Evolutionary conservation across 2,888 invertebrate genomes (phyloP).

Genomic region (Scaptomyza parva): DNA sequence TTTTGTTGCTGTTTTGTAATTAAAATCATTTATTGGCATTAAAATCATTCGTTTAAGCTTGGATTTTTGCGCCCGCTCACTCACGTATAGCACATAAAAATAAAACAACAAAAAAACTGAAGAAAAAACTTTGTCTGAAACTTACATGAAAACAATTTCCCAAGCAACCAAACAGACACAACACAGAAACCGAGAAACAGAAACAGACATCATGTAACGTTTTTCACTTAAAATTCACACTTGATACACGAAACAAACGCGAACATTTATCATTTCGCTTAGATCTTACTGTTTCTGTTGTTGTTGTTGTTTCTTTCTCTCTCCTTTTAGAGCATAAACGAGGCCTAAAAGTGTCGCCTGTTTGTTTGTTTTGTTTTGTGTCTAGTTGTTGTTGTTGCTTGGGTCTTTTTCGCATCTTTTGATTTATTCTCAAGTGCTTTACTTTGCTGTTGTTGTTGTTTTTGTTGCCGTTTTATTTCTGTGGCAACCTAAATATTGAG

Average conservation of each 20-base stretch:
- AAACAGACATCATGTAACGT: constrained; percentile 48
- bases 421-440: constrained; percentile 72
- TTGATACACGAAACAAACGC: constrained; percentile 65
- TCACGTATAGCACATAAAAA: constrained; percentile 73
- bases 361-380: constrained; percentile 16
- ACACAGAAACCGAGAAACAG: neutral
- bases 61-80: constrained; percentile 46
- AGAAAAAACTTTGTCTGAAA: constrained; percentile 1
- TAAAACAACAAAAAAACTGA: neutral
- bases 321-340: constrained; percentile 60
- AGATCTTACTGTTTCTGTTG: constrained; percentile 50
- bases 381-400: constrained; percentile 31
- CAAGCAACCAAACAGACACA: constrained; percentile 23
- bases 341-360: constrained; percentile 70
- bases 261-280: constrained; percentile 74
- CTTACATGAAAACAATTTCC: constrained; percentile 38
- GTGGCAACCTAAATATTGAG: constrained; percentile 74
- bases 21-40: constrained; percentile 75
- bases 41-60: constrained; percentile 50
- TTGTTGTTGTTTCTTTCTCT: neutral
- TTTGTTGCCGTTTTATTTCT: constrained; percentile 51
- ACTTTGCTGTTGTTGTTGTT: constrained; percentile 12
- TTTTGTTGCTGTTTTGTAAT: constrained; percentile 50
- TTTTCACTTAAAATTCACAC: constrained; percentile 79
- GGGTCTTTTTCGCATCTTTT: constrained; percentile 74